These are phyloP conservation scores for Zalophus californianus DNA, from an alignment of 2,797 vertebrate species.

Conservation along the genomic window DNA sequence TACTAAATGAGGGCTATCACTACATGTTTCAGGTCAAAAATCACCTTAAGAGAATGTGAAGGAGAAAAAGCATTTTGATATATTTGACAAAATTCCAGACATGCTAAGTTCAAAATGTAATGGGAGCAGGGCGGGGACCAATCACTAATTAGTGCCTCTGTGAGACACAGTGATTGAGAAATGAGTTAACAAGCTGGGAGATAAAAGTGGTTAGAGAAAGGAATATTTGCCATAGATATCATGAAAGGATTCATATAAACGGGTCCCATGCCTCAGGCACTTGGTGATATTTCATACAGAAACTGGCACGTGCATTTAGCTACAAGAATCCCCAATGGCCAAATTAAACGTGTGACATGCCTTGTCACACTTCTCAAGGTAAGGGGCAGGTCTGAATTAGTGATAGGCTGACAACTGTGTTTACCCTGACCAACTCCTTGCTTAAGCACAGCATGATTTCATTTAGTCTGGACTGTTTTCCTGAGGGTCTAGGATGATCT, in stretches of 20 bases:
- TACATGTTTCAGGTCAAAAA: not conserved
- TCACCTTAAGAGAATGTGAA: not conserved
- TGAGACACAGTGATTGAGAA: not conserved
- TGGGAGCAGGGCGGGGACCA: not conserved
- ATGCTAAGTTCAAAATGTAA: not conserved
- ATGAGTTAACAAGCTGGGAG: not conserved
- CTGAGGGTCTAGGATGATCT: not conserved
- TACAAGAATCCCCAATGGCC: not conserved
- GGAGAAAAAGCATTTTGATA: constrained; percentile 14
- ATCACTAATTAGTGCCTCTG: not conserved
- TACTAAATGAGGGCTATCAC: not conserved
- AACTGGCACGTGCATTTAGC: not conserved
- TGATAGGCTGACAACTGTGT: not conserved
- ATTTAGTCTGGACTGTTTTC: not conserved
- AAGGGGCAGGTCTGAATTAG: not conserved
- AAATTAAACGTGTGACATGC: not conserved
- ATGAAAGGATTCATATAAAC: not conserved
- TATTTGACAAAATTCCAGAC: constrained; percentile 8
- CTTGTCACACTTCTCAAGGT: not conserved
- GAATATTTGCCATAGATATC: not conserved
- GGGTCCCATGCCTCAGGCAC: not conserved
- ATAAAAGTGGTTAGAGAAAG: not conserved
- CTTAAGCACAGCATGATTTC: not conserved
- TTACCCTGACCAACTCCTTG: not conserved
- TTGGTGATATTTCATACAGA: not conserved